A percentile compares a stretch with the other conserved stretches of the same genome.
phyloP scores from a whole-genome alignment of 2,113 vertebrate genomes.

The Lepisosteus oculatus region DNA sequence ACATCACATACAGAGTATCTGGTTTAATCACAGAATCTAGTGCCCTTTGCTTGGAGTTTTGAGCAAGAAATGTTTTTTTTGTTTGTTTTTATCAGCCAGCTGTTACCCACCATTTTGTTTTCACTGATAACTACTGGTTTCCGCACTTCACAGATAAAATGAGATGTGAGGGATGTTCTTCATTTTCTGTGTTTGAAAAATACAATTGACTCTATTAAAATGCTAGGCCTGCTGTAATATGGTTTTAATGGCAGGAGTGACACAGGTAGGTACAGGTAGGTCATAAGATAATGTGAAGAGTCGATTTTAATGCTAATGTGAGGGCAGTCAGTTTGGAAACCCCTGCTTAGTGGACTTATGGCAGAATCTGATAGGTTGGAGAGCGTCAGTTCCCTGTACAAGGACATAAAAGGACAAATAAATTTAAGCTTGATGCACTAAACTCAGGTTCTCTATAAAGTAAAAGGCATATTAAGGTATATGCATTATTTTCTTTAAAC shows the following conservation, averaged over 20 bases:
- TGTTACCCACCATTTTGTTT: conserved; percentile 6
- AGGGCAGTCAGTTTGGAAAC: background rate
- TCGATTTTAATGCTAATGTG: conserved; percentile 3
- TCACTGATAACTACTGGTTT: background rate
- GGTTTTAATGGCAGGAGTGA: background rate
- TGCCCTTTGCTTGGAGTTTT: no score
- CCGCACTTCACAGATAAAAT: no score
- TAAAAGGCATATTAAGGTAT: no score
- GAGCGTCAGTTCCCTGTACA: no score
- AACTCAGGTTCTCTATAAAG: no score
- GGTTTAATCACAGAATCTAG: no score
- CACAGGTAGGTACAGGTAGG: conserved; percentile 8
- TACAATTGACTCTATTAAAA: background rate
- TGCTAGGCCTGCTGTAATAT: background rate
- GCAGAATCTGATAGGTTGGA: background rate
- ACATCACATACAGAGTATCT: no score
- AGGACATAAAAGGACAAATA: no score
- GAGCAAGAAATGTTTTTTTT: background rate
- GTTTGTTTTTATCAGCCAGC: background rate
- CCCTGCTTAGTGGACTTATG: background rate
- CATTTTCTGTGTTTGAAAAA: background rate
- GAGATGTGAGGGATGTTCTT: background rate
- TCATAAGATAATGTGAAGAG: background rate
- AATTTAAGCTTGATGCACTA: no score
- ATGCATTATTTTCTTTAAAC: no score